These are phyloP conservation scores for Trogon melanurus DNA, from an alignment of 2,113 vertebrate genomes.

Conservation along the genomic window DNA sequence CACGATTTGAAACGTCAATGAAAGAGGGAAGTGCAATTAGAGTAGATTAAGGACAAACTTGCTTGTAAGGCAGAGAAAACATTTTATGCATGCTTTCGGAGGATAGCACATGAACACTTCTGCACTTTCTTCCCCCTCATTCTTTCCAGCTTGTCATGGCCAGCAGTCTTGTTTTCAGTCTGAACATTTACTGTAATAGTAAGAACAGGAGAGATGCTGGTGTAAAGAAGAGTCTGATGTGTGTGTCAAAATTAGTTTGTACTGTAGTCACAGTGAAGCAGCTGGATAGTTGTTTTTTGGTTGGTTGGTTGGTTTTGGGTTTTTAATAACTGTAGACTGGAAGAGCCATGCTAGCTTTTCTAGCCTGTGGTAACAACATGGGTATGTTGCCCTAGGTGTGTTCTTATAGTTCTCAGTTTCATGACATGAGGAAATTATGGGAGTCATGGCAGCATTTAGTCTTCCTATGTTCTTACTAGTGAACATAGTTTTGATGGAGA, in stretches of 20 bases:
- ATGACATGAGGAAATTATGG: not conserved
- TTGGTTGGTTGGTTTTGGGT: not conserved
- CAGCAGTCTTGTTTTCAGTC: not conserved
- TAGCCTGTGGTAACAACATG: not conserved
- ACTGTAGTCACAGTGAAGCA: not conserved
- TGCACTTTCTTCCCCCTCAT: not conserved
- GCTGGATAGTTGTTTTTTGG: not conserved
- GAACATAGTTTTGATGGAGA: not conserved
- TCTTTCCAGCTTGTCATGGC: not conserved
- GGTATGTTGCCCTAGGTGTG: not conserved
- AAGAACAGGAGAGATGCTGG: not conserved
- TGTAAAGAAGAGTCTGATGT: not conserved
- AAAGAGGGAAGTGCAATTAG: not conserved
- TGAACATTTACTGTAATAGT: not conserved
- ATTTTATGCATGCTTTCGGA: not conserved
- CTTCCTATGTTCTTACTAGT: not conserved
- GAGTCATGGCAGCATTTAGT: not conserved
- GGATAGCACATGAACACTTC: not conserved
- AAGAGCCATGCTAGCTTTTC: not conserved
- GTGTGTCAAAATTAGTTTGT: not conserved
- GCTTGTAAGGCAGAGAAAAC: not conserved
- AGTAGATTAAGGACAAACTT: not conserved
- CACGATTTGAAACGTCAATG: not conserved
- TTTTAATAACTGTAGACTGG: not conserved
- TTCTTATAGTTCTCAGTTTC: not conserved